Percentiles rank a stretch among this genome's conserved stretches.
Evolutionary conservation across 37 sponge, comb jelly and placozoan genomes (phyloP).

Genomic region (Eunapius fragilis): DNA sequence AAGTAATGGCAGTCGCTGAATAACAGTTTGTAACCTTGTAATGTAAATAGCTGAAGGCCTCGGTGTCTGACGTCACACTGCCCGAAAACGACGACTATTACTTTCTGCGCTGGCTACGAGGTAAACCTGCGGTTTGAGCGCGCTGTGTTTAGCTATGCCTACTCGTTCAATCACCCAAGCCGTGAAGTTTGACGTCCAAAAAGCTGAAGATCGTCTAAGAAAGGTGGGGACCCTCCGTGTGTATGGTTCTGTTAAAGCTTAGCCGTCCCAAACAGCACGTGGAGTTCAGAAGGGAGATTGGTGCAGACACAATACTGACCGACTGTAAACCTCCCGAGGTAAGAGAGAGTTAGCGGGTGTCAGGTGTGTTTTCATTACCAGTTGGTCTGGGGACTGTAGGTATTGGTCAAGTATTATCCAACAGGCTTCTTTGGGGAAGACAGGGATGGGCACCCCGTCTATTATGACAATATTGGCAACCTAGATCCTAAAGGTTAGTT

Average conservation of each 20-base stretch:
- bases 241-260: too few relatives aligned
- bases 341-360: neutral
- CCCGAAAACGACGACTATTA: constrained; percentile 60
- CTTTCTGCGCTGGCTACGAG: constrained; percentile 68
- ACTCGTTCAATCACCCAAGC: constrained; percentile 12
- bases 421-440: constrained; percentile 74
- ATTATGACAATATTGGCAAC: constrained; percentile 55
- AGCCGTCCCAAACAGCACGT: constrained; percentile 50
- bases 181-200: constrained; percentile 51
- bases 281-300: constrained; percentile 48
- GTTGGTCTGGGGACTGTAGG: constrained; percentile 14
- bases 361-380: neutral
- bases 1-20: constrained; percentile 9
- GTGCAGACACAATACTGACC: constrained; percentile 64
- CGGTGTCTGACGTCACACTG: constrained; percentile 47
- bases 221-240: too few relatives aligned
- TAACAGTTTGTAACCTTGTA: neutral
- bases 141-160: too few relatives aligned
- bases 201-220: constrained; percentile 70
- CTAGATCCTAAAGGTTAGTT: constrained; percentile 54
- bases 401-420: constrained; percentile 56
- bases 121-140: constrained; percentile 5
- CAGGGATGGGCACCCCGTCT: constrained; percentile 73
- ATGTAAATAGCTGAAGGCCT: constrained; percentile 32
- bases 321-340: constrained; percentile 73